Evolutionary conservation across 1,140 invertebrate genomes (phyloP).

Genomic region (Colletes latitarsis): DNA sequence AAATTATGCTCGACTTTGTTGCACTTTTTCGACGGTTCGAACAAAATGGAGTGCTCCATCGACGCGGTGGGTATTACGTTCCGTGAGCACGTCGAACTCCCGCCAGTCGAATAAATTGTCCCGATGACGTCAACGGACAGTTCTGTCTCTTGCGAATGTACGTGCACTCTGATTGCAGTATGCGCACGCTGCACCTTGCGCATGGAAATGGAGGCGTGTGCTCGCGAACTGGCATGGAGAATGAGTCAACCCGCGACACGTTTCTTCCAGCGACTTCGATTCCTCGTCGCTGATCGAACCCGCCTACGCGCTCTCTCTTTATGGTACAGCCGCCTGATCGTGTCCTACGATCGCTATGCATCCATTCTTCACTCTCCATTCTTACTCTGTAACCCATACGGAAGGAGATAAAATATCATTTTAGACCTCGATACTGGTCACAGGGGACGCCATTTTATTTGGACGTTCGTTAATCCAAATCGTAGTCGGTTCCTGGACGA

Average conservation of each 20-base stretch:
- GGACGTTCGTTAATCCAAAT: too few species aligned
- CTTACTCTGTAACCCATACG: too few species aligned
- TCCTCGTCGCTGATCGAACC: slow-evolving; percentile 53
- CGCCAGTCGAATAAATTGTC: slow-evolving; percentile 60
- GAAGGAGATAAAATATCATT: too few species aligned
- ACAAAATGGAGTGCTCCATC: background rate
- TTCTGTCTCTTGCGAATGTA: slow-evolving; percentile 52
- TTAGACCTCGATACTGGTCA: too few species aligned
- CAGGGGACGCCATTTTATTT: too few species aligned
- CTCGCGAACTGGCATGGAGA: slow-evolving; percentile 21
- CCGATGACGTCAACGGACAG: slow-evolving; percentile 62
- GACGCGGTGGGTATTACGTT: slow-evolving; percentile 1
- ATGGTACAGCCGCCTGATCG: background rate
- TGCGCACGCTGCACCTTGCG: slow-evolving; percentile 61
- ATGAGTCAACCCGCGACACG: slow-evolving; percentile 52
- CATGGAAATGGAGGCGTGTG: slow-evolving; percentile 28
- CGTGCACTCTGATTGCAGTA: slow-evolving; percentile 45
- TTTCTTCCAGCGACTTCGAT: slow-evolving; percentile 27
- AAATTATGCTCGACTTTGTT: too few species aligned
- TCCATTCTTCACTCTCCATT: background rate
- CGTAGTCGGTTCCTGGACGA: too few species aligned
- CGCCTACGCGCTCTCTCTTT: slow-evolving; percentile 35
- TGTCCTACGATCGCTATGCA: background rate
- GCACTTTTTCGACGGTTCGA: too few species aligned
- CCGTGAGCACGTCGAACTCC: slow-evolving; percentile 54